phyloP scores from a whole-genome alignment of 2,113 vertebrate genomes.

The Tupaia chinensis region DNA sequence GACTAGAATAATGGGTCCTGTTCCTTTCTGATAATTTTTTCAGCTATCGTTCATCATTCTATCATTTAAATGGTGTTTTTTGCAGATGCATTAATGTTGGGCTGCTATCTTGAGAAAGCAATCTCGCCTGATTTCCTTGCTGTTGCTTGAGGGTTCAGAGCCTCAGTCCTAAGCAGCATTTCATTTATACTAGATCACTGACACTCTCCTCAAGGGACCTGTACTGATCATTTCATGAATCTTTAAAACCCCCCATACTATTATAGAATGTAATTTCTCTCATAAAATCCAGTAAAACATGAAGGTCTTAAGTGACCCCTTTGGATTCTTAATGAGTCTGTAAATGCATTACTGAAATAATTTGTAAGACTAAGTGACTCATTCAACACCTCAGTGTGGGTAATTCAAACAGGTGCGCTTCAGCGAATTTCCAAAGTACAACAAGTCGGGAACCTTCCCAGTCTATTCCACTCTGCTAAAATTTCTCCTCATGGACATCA shows the following conservation, averaged over 20 bases:
- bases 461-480: background rate
- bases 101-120: background rate
- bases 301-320: constrained; percentile 65
- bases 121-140: background rate
- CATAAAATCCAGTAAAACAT: constrained; percentile 74
- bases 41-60: background rate
- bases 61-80: background rate
- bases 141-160: background rate
- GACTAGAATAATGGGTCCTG: background rate
- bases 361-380: constrained; percentile 74
- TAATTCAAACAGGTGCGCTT: constrained; percentile 62
- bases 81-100: background rate
- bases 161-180: background rate
- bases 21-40: background rate
- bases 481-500: background rate
- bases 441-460: background rate
- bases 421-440: background rate
- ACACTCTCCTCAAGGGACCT: constrained; percentile 39
- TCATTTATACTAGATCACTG: constrained; percentile 43
- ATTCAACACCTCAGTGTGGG: constrained; percentile 16
- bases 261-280: constrained; percentile 69
- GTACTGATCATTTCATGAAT: constrained; percentile 67
- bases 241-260: constrained; percentile 58
- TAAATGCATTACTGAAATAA: constrained; percentile 71
- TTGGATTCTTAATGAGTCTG: constrained; percentile 75